These are phyloP conservation scores for Neoscelio sp. DNA, from an alignment of 2,888 invertebrate genomes.

Conservation along the genomic window DNA sequence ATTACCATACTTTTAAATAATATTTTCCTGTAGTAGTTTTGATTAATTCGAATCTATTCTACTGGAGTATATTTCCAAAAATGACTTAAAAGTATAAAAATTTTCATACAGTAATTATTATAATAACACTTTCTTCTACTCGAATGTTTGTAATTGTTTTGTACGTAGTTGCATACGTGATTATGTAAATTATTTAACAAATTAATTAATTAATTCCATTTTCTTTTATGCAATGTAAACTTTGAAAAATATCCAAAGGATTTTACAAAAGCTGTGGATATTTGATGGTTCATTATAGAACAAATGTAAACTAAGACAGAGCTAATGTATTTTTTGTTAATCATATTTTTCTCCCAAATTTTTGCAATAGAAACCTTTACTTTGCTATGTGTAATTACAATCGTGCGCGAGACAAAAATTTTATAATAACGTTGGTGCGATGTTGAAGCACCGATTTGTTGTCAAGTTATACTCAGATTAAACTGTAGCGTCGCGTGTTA, in stretches of 20 bases:
- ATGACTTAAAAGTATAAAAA: too few relatives aligned
- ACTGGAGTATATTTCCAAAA: too few relatives aligned
- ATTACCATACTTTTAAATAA: slow-evolving; percentile 19
- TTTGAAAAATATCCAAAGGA: too few relatives aligned
- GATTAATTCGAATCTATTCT: slow-evolving; percentile 16
- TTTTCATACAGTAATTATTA: neutral
- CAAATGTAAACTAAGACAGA: neutral
- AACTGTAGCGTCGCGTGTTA: slow-evolving; percentile 6
- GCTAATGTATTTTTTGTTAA: neutral
- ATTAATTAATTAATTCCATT: neutral
- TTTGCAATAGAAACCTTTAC: slow-evolving; percentile 1
- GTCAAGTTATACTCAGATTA: slow-evolving; percentile 17
- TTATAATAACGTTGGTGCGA: slow-evolving; percentile 8
- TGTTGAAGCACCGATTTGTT: slow-evolving; percentile 1
- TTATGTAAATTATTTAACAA: slow-evolving; percentile 25
- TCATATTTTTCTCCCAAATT: neutral
- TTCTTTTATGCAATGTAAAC: slow-evolving; percentile 5
- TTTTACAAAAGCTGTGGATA: too few relatives aligned
- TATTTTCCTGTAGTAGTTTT: too few relatives aligned
- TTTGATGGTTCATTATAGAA: slow-evolving; percentile 1
- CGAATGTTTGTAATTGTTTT: slow-evolving; percentile 39
- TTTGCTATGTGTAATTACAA: neutral
- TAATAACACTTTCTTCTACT: neutral
- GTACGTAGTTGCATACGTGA: too few relatives aligned
- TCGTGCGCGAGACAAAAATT: neutral